These are phyloP conservation scores for Malurus splendens DNA, from an alignment of 2,797 vertebrate species.

Conservation along the genomic window DNA sequence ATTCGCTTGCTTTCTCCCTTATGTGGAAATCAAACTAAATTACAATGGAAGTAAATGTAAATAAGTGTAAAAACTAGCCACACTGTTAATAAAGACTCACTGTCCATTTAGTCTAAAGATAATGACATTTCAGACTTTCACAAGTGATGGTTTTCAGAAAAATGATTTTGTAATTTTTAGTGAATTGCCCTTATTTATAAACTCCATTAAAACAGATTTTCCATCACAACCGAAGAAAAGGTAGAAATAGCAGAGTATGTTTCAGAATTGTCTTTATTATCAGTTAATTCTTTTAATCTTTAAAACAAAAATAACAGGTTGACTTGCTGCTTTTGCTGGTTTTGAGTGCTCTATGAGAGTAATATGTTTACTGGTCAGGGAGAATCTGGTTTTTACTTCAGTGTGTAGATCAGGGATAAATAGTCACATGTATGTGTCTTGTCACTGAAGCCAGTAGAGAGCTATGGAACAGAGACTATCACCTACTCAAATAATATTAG, in stretches of 20 bases:
- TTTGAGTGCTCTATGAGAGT: background rate
- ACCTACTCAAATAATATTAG: background rate
- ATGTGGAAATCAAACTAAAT: background rate
- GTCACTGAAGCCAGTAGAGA: background rate
- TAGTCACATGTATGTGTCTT: background rate
- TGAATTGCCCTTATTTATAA: slow-evolving; percentile 1
- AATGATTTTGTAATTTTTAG: background rate
- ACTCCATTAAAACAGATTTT: background rate
- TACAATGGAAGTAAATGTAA: background rate
- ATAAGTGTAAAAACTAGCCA: background rate
- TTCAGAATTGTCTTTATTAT: background rate
- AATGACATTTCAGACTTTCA: background rate
- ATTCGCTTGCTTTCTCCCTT: background rate
- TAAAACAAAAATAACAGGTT: background rate
- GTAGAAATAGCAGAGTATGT: background rate
- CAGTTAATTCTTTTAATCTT: background rate
- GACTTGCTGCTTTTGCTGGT: background rate
- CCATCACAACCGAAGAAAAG: background rate
- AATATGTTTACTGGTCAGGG: background rate
- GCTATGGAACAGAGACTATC: background rate
- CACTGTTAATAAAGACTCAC: background rate
- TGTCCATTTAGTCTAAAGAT: background rate
- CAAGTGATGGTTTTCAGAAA: background rate
- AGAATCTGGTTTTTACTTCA: background rate
- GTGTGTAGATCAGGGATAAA: background rate